A percentile compares a stretch with the other conserved stretches of the same genome.
These are phyloP conservation scores for Sciaenops ocellatus DNA, from an alignment of 2,797 vertebrate species.

Conservation along the genomic window DNA sequence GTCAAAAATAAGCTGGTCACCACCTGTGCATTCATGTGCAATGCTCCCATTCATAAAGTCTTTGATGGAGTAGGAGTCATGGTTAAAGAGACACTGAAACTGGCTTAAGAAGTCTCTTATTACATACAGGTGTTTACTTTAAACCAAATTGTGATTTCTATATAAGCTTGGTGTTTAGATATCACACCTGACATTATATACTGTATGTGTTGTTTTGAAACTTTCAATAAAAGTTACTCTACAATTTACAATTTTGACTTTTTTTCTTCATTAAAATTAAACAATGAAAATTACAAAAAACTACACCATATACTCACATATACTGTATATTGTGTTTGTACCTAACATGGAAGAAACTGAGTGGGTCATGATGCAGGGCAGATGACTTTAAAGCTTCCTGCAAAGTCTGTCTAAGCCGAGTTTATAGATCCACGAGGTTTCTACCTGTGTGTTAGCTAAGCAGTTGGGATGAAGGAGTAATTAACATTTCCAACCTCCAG, in stretches of 20 bases:
- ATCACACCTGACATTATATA: background rate
- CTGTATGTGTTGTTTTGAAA: background rate
- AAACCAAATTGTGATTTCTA: background rate
- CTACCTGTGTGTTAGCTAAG: background rate
- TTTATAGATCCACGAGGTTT: background rate
- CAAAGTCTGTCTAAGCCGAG: too few species aligned
- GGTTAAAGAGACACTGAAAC: conserved; percentile 86
- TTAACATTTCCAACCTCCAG: background rate
- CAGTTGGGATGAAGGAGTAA: background rate
- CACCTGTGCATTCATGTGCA: conserved; percentile 91
- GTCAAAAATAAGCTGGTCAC: conserved; percentile 89
- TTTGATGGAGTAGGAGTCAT: conserved; percentile 89
- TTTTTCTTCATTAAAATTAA: background rate
- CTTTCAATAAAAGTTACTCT: conserved; percentile 34
- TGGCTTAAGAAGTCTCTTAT: conserved; percentile 73
- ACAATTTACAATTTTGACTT: background rate
- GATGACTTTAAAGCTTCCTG: background rate
- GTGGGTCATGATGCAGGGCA: background rate
- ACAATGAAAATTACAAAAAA: background rate
- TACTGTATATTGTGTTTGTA: background rate
- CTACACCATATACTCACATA: background rate
- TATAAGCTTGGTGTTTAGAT: background rate
- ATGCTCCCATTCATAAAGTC: conserved; percentile 86
- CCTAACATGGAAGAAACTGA: background rate
- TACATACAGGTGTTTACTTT: background rate